Evolutionary conservation across 2,113 vertebrate species (phyloP).

Genomic region (Diadophis punctatus): DNA sequence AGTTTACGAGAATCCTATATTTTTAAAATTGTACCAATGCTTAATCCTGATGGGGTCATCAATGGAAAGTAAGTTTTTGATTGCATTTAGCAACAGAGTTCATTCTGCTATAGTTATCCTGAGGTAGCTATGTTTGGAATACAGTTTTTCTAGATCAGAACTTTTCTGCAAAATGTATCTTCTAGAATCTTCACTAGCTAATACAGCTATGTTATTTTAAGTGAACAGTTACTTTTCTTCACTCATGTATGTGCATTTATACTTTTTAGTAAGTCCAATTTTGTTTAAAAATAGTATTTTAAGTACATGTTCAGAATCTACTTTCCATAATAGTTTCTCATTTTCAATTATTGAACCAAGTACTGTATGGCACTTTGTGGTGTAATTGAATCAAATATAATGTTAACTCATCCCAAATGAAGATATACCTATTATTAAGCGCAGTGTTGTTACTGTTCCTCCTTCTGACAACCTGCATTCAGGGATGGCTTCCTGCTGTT

Average conservation of each 20-base stretch:
- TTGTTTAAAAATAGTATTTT: not conserved
- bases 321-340: not conserved
- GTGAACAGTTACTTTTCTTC: not conserved
- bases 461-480: not conserved
- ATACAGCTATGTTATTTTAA: not conserved
- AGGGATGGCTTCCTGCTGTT: not conserved
- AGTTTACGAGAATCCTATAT: conserved; percentile 91
- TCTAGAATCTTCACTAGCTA: not conserved
- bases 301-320: not conserved
- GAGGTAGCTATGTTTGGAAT: not conserved
- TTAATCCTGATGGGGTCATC: conserved; percentile 97
- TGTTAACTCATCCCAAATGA: not conserved
- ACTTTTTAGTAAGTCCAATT: not conserved
- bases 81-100: conserved; percentile 29
- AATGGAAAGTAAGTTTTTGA: conserved; percentile 90
- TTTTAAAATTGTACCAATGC: conserved; percentile 99
- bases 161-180: not conserved
- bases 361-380: not conserved
- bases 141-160: not conserved
- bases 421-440: not conserved
- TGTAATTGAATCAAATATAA: not conserved
- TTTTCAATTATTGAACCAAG: not conserved
- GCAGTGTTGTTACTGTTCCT: not conserved
- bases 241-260: not conserved
- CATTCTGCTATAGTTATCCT: not conserved